These are phyloP conservation scores for Zootermopsis nevadensis DNA, from an alignment of 2,888 invertebrate genomes.

Conservation along the genomic window DNA sequence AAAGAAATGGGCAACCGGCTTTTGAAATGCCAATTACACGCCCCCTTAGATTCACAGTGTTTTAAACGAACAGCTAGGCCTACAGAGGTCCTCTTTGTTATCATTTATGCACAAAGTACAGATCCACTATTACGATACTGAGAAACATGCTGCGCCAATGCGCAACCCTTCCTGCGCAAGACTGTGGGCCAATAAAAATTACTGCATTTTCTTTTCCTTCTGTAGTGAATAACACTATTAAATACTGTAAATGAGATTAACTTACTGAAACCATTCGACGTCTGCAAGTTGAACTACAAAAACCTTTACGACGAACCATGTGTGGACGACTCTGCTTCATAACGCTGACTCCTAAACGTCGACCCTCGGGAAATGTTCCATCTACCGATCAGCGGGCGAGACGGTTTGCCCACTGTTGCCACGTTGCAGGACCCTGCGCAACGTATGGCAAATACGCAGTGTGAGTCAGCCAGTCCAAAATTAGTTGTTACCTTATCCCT, in stretches of 20 bases:
- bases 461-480: background rate
- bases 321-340: background rate
- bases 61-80: too few species aligned
- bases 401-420: constrained; percentile 8
- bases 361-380: background rate
- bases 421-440: background rate
- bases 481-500: background rate
- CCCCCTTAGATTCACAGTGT: too few species aligned
- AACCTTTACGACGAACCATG: background rate
- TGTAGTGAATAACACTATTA: background rate
- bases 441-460: constrained; percentile 11
- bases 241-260: background rate
- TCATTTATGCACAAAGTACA: too few species aligned
- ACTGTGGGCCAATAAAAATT: background rate
- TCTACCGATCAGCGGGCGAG: constrained; percentile 17
- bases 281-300: background rate
- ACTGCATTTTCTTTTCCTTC: background rate
- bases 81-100: too few species aligned
- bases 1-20: too few species aligned
- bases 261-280: background rate
- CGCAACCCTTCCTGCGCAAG: background rate
- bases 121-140: too few species aligned
- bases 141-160: background rate
- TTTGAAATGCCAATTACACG: too few species aligned
- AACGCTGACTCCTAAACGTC: background rate